Evolutionary conservation across 2,888 invertebrate species (phyloP).

Genomic region (Cantharis rustica): DNA sequence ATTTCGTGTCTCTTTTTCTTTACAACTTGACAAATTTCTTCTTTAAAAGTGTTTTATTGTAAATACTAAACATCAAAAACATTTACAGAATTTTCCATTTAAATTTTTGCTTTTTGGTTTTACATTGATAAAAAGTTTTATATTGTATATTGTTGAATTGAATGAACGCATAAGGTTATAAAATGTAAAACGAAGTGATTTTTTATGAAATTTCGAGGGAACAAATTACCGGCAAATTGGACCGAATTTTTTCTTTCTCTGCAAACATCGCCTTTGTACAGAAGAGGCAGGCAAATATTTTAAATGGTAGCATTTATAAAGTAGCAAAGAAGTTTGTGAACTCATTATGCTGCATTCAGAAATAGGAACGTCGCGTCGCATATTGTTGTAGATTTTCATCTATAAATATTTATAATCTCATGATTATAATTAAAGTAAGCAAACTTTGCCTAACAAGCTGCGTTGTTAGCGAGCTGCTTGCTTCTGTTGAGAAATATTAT

Average conservation of each 20-base stretch:
- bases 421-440: conserved; percentile 23
- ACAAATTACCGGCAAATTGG: conserved; percentile 16
- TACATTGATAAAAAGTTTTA: background rate
- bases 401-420: conserved; percentile 32
- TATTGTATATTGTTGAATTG: conserved; percentile 14
- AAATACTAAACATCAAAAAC: conserved; percentile 21
- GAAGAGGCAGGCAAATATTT: conserved; percentile 14
- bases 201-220: conserved; percentile 16
- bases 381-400: conserved; percentile 22
- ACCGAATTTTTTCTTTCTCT: background rate
- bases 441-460: conserved; percentile 26
- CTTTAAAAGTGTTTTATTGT: conserved; percentile 21
- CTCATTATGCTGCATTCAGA: conserved; percentile 31
- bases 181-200: conserved; percentile 8
- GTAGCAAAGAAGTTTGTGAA: conserved; percentile 27
- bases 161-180: conserved; percentile 10
- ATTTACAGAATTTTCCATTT: conserved; percentile 1
- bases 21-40: conserved; percentile 16
- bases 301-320: conserved; percentile 30
- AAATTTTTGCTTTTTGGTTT: background rate
- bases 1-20: conserved; percentile 16
- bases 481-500: background rate
- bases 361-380: conserved; percentile 11
- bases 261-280: background rate
- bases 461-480: conserved; percentile 6